phyloP scores from a whole-genome alignment of 2,888 invertebrate species.

The Scaeva pyrastri region DNA sequence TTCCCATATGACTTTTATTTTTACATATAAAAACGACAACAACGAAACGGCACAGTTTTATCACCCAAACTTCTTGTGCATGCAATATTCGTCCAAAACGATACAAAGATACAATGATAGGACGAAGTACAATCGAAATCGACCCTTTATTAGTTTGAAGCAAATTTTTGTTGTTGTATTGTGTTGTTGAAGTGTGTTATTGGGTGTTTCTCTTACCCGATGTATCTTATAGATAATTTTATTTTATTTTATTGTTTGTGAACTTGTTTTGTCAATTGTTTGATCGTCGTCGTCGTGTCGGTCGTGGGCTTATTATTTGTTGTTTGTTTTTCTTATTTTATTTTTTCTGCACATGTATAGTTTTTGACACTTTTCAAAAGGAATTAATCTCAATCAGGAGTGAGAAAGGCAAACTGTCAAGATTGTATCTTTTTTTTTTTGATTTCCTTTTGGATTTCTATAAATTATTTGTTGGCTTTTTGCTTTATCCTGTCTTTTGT shows the following conservation, averaged over 20 bases:
- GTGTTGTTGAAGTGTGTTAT: constrained; percentile 21
- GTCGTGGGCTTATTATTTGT: constrained; percentile 34
- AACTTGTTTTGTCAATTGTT: constrained; percentile 61
- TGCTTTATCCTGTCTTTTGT: constrained; percentile 31
- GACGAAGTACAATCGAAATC: constrained; percentile 1
- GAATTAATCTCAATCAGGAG: constrained; percentile 66
- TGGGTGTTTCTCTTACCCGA: constrained; percentile 27
- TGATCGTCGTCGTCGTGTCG: too few species aligned
- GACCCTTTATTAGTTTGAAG: constrained; percentile 46
- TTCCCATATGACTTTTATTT: constrained; percentile 39
- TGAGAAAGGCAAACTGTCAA: constrained; percentile 51
- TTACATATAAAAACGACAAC: constrained; percentile 27
- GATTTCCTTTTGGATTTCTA: constrained; percentile 38
- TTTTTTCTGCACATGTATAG: not conserved
- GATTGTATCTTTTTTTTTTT: constrained; percentile 39
- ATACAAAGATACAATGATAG: constrained; percentile 16
- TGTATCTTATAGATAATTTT: constrained; percentile 67
- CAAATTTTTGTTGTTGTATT: constrained; percentile 15
- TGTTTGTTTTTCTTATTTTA: constrained; percentile 16
- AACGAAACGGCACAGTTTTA: constrained; percentile 22
- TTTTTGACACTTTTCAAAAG: constrained; percentile 61
- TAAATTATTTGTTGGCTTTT: constrained; percentile 21
- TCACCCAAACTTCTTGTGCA: constrained; percentile 42
- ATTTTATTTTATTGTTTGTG: constrained; percentile 60
- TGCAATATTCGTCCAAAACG: constrained; percentile 19